Evolutionary conservation across 2,888 invertebrate species (phyloP).

Genomic region (Orchestes rusci): DNA sequence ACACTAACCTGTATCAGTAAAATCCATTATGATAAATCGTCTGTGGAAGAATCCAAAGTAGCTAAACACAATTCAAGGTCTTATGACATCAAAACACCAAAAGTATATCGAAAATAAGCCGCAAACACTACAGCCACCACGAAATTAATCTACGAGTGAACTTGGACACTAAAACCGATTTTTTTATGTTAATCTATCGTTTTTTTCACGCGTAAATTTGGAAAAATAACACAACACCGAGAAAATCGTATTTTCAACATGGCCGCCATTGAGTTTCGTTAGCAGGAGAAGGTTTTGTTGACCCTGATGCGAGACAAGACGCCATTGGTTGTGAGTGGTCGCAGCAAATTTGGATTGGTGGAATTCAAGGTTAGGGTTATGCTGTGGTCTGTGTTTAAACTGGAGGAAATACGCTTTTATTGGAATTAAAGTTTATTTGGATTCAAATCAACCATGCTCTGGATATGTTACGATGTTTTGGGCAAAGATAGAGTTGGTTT

Average conservation of each 20-base stretch:
- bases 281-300: constrained; percentile 48
- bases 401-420: too few relatives aligned
- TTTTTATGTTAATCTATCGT: constrained; percentile 21
- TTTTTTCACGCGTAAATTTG: constrained; percentile 35
- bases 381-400: too few relatives aligned
- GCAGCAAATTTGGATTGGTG: constrained; percentile 41
- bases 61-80: constrained; percentile 44
- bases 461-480: too few relatives aligned
- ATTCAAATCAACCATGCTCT: too few relatives aligned
- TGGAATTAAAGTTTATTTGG: too few relatives aligned
- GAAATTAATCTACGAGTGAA: constrained; percentile 27
- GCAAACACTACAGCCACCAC: constrained; percentile 31
- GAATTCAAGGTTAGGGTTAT: constrained; percentile 47
- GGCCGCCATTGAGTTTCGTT: constrained; percentile 46
- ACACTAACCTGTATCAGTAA: constrained; percentile 15
- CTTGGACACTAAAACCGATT: constrained; percentile 13
- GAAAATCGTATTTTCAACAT: constrained; percentile 47
- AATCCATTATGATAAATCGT: constrained; percentile 14
- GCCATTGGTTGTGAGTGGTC: constrained; percentile 42
- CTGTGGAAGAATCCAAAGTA: constrained; percentile 11
- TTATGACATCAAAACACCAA: constrained; percentile 39
- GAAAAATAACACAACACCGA: constrained; percentile 43
- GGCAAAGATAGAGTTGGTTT: too few relatives aligned
- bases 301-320: constrained; percentile 42
- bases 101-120: constrained; percentile 24